Evolutionary conservation across 2,797 vertebrate genomes (phyloP).

Genomic region (Menidia menidia): DNA sequence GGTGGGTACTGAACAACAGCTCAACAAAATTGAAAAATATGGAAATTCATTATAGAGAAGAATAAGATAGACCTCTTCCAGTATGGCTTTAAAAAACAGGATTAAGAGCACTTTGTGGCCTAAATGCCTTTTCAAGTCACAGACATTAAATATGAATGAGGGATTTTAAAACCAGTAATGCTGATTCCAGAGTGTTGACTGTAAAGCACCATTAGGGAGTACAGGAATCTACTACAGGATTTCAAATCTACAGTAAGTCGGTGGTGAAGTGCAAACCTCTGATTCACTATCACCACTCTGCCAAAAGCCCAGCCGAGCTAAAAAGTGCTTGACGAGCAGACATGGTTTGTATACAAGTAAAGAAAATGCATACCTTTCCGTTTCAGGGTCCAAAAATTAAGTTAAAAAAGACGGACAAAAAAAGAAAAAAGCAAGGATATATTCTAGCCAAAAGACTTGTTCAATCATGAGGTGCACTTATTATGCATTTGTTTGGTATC

Average conservation of each 20-base stretch:
- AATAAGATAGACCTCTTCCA: slow-evolving; percentile 35
- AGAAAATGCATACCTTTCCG: background rate
- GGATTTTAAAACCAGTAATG: slow-evolving; percentile 44
- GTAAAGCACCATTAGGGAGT: slow-evolving; percentile 43
- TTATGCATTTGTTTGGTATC: too few species aligned
- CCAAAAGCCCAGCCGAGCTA: slow-evolving; percentile 29
- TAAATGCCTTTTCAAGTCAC: slow-evolving; percentile 49
- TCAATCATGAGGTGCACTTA: too few species aligned
- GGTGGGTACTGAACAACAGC: slow-evolving; percentile 36
- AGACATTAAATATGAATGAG: slow-evolving; percentile 53
- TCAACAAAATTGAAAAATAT: slow-evolving; percentile 26
- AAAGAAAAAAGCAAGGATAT: too few species aligned
- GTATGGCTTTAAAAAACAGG: slow-evolving; percentile 46
- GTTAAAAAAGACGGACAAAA: background rate
- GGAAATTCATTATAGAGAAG: slow-evolving; percentile 35
- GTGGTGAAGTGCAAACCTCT: slow-evolving; percentile 43
- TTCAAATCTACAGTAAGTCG: slow-evolving; percentile 42
- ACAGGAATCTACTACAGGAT: slow-evolving; percentile 32
- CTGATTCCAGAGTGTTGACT: slow-evolving; percentile 40
- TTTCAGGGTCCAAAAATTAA: background rate
- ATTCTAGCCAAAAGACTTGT: too few species aligned
- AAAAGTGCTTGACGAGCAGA: slow-evolving; percentile 34
- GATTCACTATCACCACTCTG: slow-evolving; percentile 33
- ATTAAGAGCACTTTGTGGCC: slow-evolving; percentile 57
- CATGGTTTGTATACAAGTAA: background rate